These are phyloP conservation scores for Xylota sylvarum DNA, from an alignment of 2,888 invertebrate genomes.

Conservation along the genomic window DNA sequence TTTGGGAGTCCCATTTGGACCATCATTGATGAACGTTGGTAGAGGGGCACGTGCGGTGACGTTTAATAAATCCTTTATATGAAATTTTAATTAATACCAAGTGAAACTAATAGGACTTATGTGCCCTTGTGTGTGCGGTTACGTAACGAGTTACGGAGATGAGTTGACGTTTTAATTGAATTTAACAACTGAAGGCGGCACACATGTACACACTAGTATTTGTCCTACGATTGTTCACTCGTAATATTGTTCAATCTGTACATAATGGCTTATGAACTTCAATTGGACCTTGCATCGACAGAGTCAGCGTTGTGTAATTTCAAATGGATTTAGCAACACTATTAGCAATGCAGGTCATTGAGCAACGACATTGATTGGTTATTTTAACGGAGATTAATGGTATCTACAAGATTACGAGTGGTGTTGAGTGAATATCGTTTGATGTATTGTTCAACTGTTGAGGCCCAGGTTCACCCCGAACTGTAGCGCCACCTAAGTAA, in stretches of 20 bases:
- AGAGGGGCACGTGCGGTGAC: conserved; percentile 27
- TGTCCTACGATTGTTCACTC: not conserved
- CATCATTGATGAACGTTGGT: conserved; percentile 19
- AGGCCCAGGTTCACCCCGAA: no score
- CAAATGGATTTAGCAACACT: conserved; percentile 19
- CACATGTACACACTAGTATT: not conserved
- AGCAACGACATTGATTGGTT: conserved; percentile 26
- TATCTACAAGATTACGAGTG: not conserved
- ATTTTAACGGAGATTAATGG: not conserved
- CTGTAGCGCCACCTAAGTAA: no score
- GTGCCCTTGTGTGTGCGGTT: conserved; percentile 26
- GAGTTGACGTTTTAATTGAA: conserved; percentile 57
- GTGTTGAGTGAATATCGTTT: not conserved
- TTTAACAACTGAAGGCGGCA: conserved; percentile 12
- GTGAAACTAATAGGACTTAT: conserved; percentile 53
- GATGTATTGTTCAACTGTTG: no score
- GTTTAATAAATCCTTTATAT: conserved; percentile 55
- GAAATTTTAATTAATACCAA: conserved; percentile 64
- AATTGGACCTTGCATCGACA: not conserved
- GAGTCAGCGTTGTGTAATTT: not conserved
- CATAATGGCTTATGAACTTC: conserved; percentile 1
- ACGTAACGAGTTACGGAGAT: conserved; percentile 36
- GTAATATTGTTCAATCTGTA: not conserved
- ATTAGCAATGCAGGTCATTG: conserved; percentile 13
- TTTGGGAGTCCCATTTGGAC: conserved; percentile 36